Evolutionary conservation across 2,113 vertebrate species (phyloP), one percentile per base, ranked within the genome.

Genomic region (Pagrus major): DNA sequence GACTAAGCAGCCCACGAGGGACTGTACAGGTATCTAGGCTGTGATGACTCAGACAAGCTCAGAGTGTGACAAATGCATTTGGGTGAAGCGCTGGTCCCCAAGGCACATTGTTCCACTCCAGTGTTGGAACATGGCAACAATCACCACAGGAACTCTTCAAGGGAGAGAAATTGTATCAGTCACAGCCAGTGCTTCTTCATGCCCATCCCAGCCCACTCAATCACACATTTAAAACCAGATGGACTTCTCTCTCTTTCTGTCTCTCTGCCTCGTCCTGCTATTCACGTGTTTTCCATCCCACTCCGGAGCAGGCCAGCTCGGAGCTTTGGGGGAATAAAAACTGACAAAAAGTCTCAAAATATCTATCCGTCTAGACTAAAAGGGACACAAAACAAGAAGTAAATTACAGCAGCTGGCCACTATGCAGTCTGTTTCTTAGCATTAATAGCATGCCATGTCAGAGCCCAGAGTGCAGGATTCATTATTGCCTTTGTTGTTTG

Each of bases 1-100:
- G 87, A 86, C 83, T 84, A 87, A 89, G 86, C 83, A 88, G 78
- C 76, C 88, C 89, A 86, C 76, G 15, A 83, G 90, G 82, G 85
- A 86, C 71, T 60, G 78, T 55, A 79, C 86, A 91, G 91, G 89
- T 91, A 91, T 84, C 85, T 58, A 56, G 80, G 86, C 84, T 60
- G 70, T 71, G 69, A 87, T 92, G 88, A 89, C 84, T 84, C 77
- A 85, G 60, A 47, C 80, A 74, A 73, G 56, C 81, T 86, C 52
- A 11, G 35, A 76, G 91, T 94, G 92, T 95, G 95, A 96, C 95
- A 91, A 96, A 96, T 96, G 94, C 90, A 94, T 96, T 96, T 91
- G 90, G 94, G 85, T 88, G 86, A 81, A 85, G 81, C 58, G 73
- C 70, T 78, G 83, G 65, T 84, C 86, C 90, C 89, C 20, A n/a